A percentile compares a stretch with the other conserved stretches of the same genome.
phyloP scores from a whole-genome alignment of 2,888 invertebrate genomes.

The Gryllus longicercus region DNA sequence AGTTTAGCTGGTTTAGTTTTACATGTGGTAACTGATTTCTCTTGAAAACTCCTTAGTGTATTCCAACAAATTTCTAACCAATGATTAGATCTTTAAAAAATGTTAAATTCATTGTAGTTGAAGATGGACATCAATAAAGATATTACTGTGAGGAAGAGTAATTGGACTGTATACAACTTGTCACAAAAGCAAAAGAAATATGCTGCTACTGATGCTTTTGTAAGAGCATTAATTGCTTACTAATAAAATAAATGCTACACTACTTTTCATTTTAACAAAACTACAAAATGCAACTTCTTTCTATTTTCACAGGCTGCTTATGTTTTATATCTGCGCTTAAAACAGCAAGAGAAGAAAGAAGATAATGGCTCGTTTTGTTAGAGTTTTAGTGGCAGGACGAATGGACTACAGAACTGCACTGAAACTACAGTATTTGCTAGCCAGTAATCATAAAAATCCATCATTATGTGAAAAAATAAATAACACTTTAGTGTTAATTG shows the following conservation, averaged over 20 bases:
- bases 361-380: conserved; percentile 46
- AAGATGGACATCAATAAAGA: conserved; percentile 55
- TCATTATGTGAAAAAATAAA: conserved; percentile 29
- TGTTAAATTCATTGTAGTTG: conserved; percentile 46
- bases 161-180: conserved; percentile 59
- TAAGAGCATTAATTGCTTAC: conserved; percentile 45
- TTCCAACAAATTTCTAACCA: neutral
- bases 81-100: neutral
- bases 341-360: neutral
- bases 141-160: conserved; percentile 56
- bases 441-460: conserved; percentile 12
- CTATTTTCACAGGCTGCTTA: conserved; percentile 28
- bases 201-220: conserved; percentile 65
- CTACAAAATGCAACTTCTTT: neutral
- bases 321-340: conserved; percentile 25
- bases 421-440: conserved; percentile 43
- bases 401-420: conserved; percentile 56
- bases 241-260: neutral
- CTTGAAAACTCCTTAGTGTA: neutral
- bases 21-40: conserved; percentile 50
- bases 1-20: conserved; percentile 58
- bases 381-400: conserved; percentile 57
- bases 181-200: conserved; percentile 55
- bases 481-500: conserved; percentile 65
- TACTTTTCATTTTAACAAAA: neutral